These are phyloP conservation scores for Calypte anna DNA, from an alignment of 2,113 vertebrate species.

Conservation along the genomic window DNA sequence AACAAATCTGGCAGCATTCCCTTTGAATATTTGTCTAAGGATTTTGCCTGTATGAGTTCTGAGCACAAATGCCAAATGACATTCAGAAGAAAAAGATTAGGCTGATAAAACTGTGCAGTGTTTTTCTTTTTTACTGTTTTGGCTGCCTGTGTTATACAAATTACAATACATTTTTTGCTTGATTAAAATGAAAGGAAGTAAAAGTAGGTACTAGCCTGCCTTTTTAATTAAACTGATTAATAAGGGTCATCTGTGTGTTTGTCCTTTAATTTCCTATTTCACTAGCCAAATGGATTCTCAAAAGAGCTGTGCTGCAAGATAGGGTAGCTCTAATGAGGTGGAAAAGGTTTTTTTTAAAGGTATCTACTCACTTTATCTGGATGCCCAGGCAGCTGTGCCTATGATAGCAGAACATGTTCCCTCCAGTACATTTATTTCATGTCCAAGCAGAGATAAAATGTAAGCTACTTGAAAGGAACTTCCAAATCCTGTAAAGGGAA, in stretches of 20 bases:
- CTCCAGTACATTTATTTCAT: slow-evolving; percentile 69
- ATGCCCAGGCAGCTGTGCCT: slow-evolving; percentile 59
- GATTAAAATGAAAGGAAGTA: slow-evolving; percentile 51
- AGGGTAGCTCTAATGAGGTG: slow-evolving; percentile 55
- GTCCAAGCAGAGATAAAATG: slow-evolving; percentile 71
- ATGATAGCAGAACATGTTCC: slow-evolving; percentile 73
- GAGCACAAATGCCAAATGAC: background rate
- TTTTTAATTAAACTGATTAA: slow-evolving; percentile 39
- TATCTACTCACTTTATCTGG: slow-evolving; percentile 64
- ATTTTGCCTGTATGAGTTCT: slow-evolving; percentile 51
- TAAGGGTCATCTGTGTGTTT: background rate
- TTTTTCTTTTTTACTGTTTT: slow-evolving; percentile 24
- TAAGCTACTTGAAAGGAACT: slow-evolving; percentile 63
- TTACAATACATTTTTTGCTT: background rate
- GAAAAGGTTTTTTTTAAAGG: slow-evolving; percentile 58
- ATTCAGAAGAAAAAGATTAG: slow-evolving; percentile 40
- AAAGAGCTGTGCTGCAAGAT: slow-evolving; percentile 11
- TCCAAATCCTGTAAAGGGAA: slow-evolving; percentile 63
- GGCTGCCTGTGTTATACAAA: background rate
- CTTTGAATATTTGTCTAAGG: slow-evolving; percentile 43
- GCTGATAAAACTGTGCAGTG: slow-evolving; percentile 26
- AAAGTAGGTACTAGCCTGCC: background rate
- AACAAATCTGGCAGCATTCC: background rate
- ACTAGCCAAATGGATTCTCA: slow-evolving; percentile 4
- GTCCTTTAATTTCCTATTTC: background rate